A percentile compares a stretch with the other conserved stretches of the same genome.
Evolutionary conservation across 1,140 invertebrate species (phyloP).

Genomic region (Drosophila kurseongensis): DNA sequence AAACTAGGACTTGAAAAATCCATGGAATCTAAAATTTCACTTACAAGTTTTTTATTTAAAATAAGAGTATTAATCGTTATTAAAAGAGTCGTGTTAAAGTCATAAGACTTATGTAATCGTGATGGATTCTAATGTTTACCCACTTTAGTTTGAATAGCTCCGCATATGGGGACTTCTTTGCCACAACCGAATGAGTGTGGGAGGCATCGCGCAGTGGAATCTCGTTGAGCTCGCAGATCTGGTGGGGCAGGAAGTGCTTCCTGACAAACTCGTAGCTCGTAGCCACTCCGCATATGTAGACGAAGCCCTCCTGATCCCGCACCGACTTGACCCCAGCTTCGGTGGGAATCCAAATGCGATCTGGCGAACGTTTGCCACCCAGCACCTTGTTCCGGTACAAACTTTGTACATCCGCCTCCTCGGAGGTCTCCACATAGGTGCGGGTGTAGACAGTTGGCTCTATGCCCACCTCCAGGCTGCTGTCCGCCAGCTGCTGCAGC

Average conservation of each 20-base stretch:
- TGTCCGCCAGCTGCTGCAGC: constrained; percentile 74
- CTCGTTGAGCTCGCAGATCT: constrained; percentile 78
- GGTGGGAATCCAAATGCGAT: constrained; percentile 57
- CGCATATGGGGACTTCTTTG: constrained; percentile 58
- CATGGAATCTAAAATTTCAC: too few relatives aligned
- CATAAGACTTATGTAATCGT: too few relatives aligned
- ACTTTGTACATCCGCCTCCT: constrained; percentile 35
- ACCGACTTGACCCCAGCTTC: constrained; percentile 61
- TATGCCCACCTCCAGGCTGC: constrained; percentile 65
- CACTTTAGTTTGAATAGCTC: constrained; percentile 65
- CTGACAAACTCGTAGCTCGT: constrained; percentile 61
- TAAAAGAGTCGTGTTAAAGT: too few relatives aligned
- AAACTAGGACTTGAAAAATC: too few relatives aligned
- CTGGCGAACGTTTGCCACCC: constrained; percentile 29
- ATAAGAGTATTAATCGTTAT: too few relatives aligned
- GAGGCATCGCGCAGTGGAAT: constrained; percentile 61
- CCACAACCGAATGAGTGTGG: constrained; percentile 25
- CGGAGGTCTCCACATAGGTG: constrained; percentile 54
- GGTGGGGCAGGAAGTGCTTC: constrained; percentile 64
- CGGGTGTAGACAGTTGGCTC: constrained; percentile 64
- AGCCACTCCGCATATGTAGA: constrained; percentile 66
- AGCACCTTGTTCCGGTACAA: constrained; percentile 60
- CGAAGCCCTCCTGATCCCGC: constrained; percentile 63
- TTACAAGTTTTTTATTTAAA: too few relatives aligned
- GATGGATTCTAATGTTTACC: neutral